These are phyloP conservation scores for Eptatretus atami DNA, from an alignment of 2,797 vertebrate species.

Conservation along the genomic window DNA sequence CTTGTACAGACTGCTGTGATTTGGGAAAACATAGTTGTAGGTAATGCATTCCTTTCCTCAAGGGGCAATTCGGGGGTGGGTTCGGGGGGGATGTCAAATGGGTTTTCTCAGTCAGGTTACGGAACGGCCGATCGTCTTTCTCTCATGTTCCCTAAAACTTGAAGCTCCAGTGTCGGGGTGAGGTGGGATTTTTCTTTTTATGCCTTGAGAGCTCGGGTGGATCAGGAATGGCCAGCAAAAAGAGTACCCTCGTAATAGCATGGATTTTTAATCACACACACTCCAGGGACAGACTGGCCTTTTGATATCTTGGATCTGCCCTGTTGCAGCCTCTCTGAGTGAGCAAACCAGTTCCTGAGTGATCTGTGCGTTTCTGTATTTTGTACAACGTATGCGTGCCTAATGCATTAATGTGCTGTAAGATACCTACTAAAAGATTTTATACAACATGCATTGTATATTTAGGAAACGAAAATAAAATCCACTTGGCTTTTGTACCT, in stretches of 20 bases:
- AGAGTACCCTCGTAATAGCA: too few species aligned
- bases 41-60: too few species aligned
- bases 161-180: neutral
- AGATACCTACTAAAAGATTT: constrained; percentile 3
- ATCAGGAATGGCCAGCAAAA: neutral
- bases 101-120: too few species aligned
- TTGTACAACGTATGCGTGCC: constrained; percentile 5
- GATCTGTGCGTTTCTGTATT: neutral
- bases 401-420: constrained; percentile 5
- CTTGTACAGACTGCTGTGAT: too few species aligned
- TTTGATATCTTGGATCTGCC: neutral
- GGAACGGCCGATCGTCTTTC: too few species aligned
- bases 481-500: neutral
- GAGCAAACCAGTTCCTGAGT: too few species aligned
- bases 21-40: too few species aligned
- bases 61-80: too few species aligned
- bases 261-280: neutral
- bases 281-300: neutral
- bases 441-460: constrained; percentile 5
- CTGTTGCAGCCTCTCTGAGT: too few species aligned
- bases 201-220: neutral
- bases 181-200: neutral
- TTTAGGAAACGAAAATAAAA: constrained; percentile 6
- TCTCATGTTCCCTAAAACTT: too few species aligned
- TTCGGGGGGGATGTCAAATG: too few species aligned